Evolutionary conservation across 2,797 vertebrate genomes (phyloP).

Genomic region (Avahi laniger): DNA sequence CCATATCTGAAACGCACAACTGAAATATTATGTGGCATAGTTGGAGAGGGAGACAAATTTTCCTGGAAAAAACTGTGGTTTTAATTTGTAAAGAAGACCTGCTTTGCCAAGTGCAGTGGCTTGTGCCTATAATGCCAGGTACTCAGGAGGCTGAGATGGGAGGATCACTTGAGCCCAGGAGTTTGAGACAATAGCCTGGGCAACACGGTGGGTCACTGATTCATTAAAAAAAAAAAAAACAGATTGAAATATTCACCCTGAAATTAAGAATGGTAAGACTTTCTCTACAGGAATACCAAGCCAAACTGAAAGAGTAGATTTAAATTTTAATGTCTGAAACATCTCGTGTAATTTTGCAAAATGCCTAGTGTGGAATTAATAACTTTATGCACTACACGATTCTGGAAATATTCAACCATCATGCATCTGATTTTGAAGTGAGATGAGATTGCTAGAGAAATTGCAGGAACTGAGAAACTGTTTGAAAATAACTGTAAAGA

Average conservation of each 20-base stretch:
- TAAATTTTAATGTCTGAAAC: slow-evolving; percentile 15
- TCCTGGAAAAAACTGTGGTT: background rate
- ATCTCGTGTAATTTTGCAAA: slow-evolving; percentile 44
- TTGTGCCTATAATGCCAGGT: background rate
- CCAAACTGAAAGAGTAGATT: background rate
- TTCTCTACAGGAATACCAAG: background rate
- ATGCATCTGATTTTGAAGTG: slow-evolving; percentile 13
- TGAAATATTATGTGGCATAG: background rate
- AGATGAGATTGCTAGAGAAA: slow-evolving; percentile 27
- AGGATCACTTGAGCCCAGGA: background rate
- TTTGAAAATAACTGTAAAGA: background rate
- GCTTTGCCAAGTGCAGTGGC: background rate
- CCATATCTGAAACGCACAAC: background rate
- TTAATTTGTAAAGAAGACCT: background rate
- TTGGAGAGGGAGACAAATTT: background rate
- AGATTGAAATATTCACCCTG: background rate
- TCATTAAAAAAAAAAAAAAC: background rate
- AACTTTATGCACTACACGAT: background rate
- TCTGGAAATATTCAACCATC: background rate
- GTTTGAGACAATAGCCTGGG: background rate
- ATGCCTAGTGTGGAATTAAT: background rate
- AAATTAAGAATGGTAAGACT: slow-evolving; percentile 31
- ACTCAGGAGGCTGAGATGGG: background rate
- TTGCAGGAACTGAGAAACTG: background rate
- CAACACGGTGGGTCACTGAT: background rate